Percentiles rank a stretch among this genome's conserved stretches.
Conservation (phyloP, 2,888 invertebrate genomes). For the Nomada flava region DNA sequence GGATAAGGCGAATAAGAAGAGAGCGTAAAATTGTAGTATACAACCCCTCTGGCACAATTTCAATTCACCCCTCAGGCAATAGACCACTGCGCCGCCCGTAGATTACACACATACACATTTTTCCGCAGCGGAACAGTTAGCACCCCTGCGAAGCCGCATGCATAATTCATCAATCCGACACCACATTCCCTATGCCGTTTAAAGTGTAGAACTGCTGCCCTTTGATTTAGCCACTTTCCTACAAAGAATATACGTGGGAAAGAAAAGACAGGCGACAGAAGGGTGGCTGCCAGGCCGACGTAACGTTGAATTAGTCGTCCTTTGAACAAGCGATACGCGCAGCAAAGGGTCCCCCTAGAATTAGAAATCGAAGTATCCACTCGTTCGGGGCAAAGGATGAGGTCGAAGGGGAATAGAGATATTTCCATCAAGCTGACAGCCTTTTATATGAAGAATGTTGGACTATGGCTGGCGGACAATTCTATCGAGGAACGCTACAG, state of each 20-base stretch:
- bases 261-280: neutral
- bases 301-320: neutral
- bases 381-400: constrained; percentile 6
- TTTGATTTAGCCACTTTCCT: neutral
- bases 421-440: constrained; percentile 50
- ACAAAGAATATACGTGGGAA: neutral
- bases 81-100: too few relatives aligned
- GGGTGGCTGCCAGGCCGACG: neutral
- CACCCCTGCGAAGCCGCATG: neutral
- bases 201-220: neutral
- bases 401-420: neutral
- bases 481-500: constrained; percentile 47
- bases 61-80: too few relatives aligned
- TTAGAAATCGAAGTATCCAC: neutral
- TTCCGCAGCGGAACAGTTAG: neutral
- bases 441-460: constrained; percentile 68
- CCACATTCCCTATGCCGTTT: neutral
- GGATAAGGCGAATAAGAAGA: too few relatives aligned
- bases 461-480: constrained; percentile 66
- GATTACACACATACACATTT: neutral
- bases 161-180: constrained; percentile 10
- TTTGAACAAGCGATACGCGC: neutral
- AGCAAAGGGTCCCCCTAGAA: neutral
- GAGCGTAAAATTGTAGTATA: too few relatives aligned
- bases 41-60: too few relatives aligned